Evolutionary conservation across 2,113 vertebrate genomes (phyloP), one percentile per base, ranked within the genome.

Genomic region (Hemibagrus wyckioides): DNA sequence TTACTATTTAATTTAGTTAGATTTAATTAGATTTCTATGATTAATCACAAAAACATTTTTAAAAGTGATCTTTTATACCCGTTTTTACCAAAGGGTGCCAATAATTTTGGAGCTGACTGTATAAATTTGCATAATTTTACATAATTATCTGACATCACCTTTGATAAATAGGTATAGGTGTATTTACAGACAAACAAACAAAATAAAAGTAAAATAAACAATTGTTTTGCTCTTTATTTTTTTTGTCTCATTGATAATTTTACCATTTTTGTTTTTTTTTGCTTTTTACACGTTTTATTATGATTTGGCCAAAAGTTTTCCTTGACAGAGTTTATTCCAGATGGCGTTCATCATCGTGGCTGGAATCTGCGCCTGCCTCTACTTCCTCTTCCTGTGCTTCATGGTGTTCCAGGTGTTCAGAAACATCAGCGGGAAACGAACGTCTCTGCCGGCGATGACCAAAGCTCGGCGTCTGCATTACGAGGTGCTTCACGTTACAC

Each of bases 291-390:
- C 13, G 36, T 36, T 69, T 36, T 41, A 39, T 73, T 11, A 44
- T 73, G 9, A 19, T 73, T 44, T 44, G 17, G 4, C 3, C 3
- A 44, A 14, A 5, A 23, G 19, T 36, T 86, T 84, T 92, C 92
- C 93, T 93, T 95, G 80, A 95, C 91, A 17, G 59, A 28, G 21
- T 3, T 30, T 50, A 44, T 63, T 80, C 82, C 94, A 99, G 98
- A 99, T 99, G 98, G 98, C 98, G 14, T 99, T 99, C 92, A 99
- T 99, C 89, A 97, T 99, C 2, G 97, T 99, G 0, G 98, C 98
- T 0, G 98, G 97, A 7, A 98, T 99, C 92, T 99, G 98, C 87
- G 96, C 98, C 87, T 99, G 98, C 73, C 97, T 99, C 82, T 99
- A 99, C 93, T 99, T 99, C 92, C 95, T 99, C 90, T 99, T 99